phyloP scores from a whole-genome alignment of 2,888 invertebrate genomes.

The Junonia oenone region DNA sequence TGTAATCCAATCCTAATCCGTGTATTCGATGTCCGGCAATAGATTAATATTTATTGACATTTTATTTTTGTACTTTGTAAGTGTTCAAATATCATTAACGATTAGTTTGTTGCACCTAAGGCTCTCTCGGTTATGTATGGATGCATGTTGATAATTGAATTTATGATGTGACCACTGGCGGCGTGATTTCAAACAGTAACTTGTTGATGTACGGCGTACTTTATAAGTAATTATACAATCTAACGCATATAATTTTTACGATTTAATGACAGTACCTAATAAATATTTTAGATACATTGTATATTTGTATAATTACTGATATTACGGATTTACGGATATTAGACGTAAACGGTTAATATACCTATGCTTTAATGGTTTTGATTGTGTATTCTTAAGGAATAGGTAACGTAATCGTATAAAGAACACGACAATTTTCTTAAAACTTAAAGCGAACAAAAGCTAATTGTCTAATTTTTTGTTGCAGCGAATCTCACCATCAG shows the following conservation, averaged over 20 bases:
- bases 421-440: no score
- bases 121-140: slow-evolving; percentile 40
- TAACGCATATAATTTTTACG: neutral
- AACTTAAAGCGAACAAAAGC: no score
- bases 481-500: slow-evolving; percentile 84
- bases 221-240: slow-evolving; percentile 21
- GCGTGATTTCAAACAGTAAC: slow-evolving; percentile 37
- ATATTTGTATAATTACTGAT: neutral
- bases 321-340: no score
- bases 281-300: neutral
- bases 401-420: no score
- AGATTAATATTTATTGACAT: slow-evolving; percentile 70
- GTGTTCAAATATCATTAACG: slow-evolving; percentile 72
- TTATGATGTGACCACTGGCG: slow-evolving; percentile 51
- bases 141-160: slow-evolving; percentile 52
- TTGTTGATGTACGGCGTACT: slow-evolving; percentile 8
- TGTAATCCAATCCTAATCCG: slow-evolving; percentile 45
- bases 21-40: slow-evolving; percentile 59
- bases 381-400: no score
- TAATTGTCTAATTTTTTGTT: no score
- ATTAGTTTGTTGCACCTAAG: slow-evolving; percentile 56
- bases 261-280: neutral
- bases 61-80: slow-evolving; percentile 70
- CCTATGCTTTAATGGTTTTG: no score
- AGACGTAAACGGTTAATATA: no score